These are phyloP conservation scores for Dicaeum eximium DNA, from an alignment of 2,113 vertebrate genomes.

Conservation along the genomic window DNA sequence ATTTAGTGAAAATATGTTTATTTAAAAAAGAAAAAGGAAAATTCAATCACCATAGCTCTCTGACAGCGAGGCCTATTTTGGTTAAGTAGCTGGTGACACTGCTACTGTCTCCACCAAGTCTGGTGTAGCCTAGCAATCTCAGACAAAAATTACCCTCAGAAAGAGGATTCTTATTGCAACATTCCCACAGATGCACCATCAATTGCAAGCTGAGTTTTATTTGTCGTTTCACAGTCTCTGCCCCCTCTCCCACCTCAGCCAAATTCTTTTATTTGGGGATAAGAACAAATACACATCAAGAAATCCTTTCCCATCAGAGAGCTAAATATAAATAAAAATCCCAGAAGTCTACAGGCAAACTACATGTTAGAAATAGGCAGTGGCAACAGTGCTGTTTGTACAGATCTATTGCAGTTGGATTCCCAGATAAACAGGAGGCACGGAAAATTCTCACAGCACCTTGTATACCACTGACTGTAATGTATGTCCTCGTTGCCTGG, in stretches of 20 bases:
- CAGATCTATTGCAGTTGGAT: neutral
- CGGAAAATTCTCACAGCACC: conserved; percentile 4
- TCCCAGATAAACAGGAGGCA: neutral
- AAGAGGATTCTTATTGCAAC: neutral
- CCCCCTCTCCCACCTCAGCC: neutral
- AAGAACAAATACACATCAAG: neutral
- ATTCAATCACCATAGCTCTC: neutral
- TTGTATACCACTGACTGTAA: neutral
- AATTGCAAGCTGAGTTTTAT: neutral
- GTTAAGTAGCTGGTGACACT: neutral
- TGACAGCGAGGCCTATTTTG: neutral
- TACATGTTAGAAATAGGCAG: neutral
- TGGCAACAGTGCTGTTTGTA: neutral
- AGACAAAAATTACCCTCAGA: neutral
- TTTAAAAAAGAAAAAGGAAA: neutral
- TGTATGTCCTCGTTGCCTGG: conserved; percentile 26
- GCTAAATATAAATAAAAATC: neutral
- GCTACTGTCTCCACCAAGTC: neutral
- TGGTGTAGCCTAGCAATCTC: neutral
- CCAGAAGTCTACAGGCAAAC: neutral
- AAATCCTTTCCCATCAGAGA: neutral
- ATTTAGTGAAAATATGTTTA: neutral
- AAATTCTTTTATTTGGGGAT: neutral
- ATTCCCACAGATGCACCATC: neutral
- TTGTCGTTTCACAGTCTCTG: neutral